phyloP scores from a whole-genome alignment of 2,888 invertebrate genomes.

The Paralinhomoeus sp. region DNA sequence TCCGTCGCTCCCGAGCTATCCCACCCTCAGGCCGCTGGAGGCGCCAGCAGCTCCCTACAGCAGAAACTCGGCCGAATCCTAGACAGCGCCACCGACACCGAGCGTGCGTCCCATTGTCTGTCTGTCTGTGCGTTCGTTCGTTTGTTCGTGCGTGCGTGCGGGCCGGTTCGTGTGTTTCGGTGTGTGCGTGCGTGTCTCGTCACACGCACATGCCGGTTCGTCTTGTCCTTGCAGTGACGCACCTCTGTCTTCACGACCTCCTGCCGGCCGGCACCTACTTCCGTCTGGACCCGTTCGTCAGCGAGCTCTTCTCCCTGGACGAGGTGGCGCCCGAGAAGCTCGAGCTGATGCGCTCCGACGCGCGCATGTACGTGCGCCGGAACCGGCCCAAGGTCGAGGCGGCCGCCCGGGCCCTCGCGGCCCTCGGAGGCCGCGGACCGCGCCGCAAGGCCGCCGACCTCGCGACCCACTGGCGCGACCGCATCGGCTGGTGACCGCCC shows the following conservation, averaged over 20 bases:
- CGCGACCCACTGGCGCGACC: too few relatives aligned
- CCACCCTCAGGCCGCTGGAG: neutral
- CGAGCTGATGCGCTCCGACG: slow-evolving; percentile 37
- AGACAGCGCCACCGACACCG: slow-evolving; percentile 64
- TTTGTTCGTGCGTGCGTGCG: too few relatives aligned
- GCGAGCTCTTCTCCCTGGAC: slow-evolving; percentile 52
- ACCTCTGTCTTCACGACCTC: slow-evolving; percentile 47
- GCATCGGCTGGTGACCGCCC: too few relatives aligned
- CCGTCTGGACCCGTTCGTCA: slow-evolving; percentile 65
- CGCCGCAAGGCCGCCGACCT: too few relatives aligned
- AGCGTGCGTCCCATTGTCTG: slow-evolving; percentile 35
- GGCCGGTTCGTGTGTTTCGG: neutral
- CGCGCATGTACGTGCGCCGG: slow-evolving; percentile 50
- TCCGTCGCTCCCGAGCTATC: slow-evolving; percentile 1
- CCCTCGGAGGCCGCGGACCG: neutral
- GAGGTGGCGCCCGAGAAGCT: slow-evolving; percentile 48
- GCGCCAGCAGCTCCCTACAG: slow-evolving; percentile 40
- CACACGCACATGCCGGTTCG: neutral
- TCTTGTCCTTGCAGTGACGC: slow-evolving; percentile 40
- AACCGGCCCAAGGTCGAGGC: slow-evolving; percentile 46
- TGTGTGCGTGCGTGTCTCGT: neutral
- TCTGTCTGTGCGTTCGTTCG: neutral
- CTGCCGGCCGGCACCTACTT: slow-evolving; percentile 49
- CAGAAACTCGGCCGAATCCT: slow-evolving; percentile 55
- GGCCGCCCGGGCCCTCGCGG: slow-evolving; percentile 16